A percentile compares a stretch with the other conserved stretches of the same genome.
These are phyloP conservation scores for Habrosyne pyritoides DNA, from an alignment of 2,888 invertebrate genomes.

Conservation along the genomic window DNA sequence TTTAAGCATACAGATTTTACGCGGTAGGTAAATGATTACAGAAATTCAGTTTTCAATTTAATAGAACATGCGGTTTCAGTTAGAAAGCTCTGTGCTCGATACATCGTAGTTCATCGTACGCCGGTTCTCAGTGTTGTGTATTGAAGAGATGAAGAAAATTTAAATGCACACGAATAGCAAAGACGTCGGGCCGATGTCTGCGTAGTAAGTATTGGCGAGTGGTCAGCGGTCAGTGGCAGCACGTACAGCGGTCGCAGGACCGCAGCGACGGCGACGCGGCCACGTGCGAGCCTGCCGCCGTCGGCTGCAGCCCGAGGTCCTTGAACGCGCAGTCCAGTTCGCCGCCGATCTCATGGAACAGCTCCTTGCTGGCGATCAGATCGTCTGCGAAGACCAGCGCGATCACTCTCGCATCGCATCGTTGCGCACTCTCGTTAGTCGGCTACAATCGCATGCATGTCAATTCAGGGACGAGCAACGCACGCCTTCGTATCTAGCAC, in stretches of 20 bases:
- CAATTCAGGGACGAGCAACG: slow-evolving; percentile 7
- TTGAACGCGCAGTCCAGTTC: slow-evolving; percentile 96
- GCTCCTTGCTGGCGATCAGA: slow-evolving; percentile 93
- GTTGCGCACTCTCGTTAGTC: slow-evolving; percentile 26
- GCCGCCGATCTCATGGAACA: slow-evolving; percentile 95
- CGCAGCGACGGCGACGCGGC: slow-evolving; percentile 28
- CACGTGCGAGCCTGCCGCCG: slow-evolving; percentile 18
- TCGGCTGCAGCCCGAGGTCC: slow-evolving; percentile 79
- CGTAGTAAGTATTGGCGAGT: slow-evolving; percentile 11
- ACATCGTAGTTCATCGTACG: slow-evolving; percentile 1
- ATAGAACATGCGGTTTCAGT: slow-evolving; percentile 50
- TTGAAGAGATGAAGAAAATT: slow-evolving; percentile 43
- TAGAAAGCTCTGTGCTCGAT: slow-evolving; percentile 37
- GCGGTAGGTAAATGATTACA: slow-evolving; percentile 32
- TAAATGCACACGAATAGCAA: slow-evolving; percentile 65
- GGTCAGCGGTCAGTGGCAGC: slow-evolving; percentile 65
- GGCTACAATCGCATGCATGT: slow-evolving; percentile 54
- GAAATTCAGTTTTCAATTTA: slow-evolving; percentile 21
- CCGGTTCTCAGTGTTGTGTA: slow-evolving; percentile 17
- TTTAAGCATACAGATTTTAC: slow-evolving; percentile 40
- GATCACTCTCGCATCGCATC: slow-evolving; percentile 42
- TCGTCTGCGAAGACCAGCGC: slow-evolving; percentile 86
- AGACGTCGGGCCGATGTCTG: slow-evolving; percentile 8
- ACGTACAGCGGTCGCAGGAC: slow-evolving; percentile 71
- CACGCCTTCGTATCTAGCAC: slow-evolving; percentile 19